These are phyloP conservation scores for Catharus ustulatus DNA, from an alignment of 2,797 vertebrate genomes.

Conservation along the genomic window DNA sequence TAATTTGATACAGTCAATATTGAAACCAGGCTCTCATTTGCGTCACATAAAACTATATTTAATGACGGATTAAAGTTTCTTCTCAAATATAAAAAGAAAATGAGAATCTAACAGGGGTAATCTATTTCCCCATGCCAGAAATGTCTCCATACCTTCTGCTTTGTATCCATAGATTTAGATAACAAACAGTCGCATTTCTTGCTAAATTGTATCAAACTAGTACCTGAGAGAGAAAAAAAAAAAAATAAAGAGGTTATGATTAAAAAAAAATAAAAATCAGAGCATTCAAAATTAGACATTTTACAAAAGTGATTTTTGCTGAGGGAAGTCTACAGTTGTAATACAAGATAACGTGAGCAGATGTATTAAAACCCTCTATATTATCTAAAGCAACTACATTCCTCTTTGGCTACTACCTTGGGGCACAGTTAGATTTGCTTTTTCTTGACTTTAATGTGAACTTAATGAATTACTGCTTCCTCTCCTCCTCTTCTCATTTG, in stretches of 20 bases:
- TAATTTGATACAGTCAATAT: slow-evolving; percentile 25
- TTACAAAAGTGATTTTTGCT: not conserved
- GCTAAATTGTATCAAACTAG: not conserved
- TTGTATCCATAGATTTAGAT: not conserved
- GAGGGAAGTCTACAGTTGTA: not conserved
- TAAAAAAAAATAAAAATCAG: not conserved
- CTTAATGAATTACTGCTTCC: not conserved
- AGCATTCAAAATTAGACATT: not conserved
- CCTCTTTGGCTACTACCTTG: not conserved
- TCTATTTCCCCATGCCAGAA: not conserved
- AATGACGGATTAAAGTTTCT: not conserved
- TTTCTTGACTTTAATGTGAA: not conserved
- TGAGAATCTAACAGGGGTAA: not conserved
- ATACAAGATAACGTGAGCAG: not conserved
- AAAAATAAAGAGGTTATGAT: not conserved
- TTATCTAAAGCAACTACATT: not conserved
- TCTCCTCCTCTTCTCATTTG: not conserved
- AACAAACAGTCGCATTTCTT: not conserved
- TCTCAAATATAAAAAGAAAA: not conserved
- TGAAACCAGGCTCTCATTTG: not conserved
- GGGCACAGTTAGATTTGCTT: not conserved
- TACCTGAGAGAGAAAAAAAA: no score
- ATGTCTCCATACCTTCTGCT: not conserved
- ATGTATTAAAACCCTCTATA: not conserved
- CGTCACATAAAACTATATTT: not conserved